Percentiles rank a stretch among this genome's conserved stretches.
These are phyloP conservation scores for Eremophila alpestris DNA, from an alignment of 2,797 vertebrate genomes.

Conservation along the genomic window DNA sequence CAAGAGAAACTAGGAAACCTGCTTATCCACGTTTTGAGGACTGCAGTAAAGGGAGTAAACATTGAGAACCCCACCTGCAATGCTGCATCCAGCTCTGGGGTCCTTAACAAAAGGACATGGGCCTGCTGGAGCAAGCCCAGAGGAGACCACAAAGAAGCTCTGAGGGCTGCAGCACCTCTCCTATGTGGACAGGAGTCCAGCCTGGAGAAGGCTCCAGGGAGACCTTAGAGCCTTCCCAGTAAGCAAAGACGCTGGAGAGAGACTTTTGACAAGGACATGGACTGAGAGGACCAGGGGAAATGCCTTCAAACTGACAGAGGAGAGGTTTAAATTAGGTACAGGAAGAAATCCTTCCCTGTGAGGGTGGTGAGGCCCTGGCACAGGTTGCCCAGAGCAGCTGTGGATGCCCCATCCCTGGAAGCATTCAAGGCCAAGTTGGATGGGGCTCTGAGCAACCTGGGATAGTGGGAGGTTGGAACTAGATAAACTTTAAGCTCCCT, in stretches of 20 bases:
- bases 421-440: rapidly evolving
- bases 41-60: not conserved
- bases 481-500: not conserved
- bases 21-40: not conserved
- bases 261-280: not conserved
- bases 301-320: not conserved
- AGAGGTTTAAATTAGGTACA: not conserved
- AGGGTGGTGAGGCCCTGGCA: not conserved
- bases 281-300: not conserved
- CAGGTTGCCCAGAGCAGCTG: not conserved
- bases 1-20: not conserved
- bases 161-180: not conserved
- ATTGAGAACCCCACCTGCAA: not conserved
- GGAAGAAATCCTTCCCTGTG: not conserved
- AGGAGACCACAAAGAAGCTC: not conserved
- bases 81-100: not conserved
- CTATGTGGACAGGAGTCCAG: not conserved
- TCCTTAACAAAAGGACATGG: not conserved
- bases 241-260: not conserved
- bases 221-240: too few relatives aligned
- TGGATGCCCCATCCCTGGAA: not conserved
- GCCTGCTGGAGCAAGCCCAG: not conserved
- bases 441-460: not conserved
- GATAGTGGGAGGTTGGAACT: not conserved
- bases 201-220: not conserved